These are phyloP conservation scores for Lordiphosa fenestrarum DNA, from an alignment of 2,888 invertebrate genomes.

Conservation along the genomic window DNA sequence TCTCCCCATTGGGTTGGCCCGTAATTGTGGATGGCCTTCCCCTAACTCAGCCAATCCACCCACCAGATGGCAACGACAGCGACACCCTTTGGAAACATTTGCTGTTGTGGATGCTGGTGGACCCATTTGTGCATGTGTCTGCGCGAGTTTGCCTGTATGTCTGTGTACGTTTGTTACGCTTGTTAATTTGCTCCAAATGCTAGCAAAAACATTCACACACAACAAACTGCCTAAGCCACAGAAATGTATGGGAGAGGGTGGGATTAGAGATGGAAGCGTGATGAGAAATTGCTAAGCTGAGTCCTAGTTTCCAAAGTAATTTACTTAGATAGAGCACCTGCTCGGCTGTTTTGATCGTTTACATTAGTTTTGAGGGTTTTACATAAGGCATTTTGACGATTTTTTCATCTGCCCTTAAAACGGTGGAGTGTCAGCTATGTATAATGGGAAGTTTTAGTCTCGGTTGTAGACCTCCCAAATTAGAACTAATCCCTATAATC, in stretches of 20 bases:
- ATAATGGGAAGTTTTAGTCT: no score
- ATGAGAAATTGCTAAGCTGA: no score
- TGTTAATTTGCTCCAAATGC: conserved; percentile 65
- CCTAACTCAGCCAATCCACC: conserved; percentile 13
- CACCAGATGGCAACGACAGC: conserved; percentile 52
- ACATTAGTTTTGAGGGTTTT: no score
- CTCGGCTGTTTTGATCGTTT: no score
- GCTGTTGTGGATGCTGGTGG: conserved; percentile 15
- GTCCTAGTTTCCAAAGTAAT: no score
- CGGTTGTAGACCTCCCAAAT: no score
- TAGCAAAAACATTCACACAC: conserved; percentile 28
- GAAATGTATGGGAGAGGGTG: neutral
- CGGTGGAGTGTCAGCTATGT: no score
- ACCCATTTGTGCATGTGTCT: conserved; percentile 3
- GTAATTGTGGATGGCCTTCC: conserved; percentile 10
- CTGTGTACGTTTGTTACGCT: conserved; percentile 45
- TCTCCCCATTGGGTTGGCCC: conserved; percentile 19
- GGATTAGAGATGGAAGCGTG: neutral
- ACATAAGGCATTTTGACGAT: no score
- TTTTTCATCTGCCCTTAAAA: no score
- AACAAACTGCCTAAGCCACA: neutral
- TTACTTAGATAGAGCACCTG: no score
- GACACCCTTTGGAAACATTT: conserved; percentile 62
- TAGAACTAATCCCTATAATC: no score
- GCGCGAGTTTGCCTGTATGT: conserved; percentile 3